A percentile compares a stretch with the other conserved stretches of the same genome.
phyloP scores from a whole-genome alignment of 1,140 invertebrate genomes.

The Dreissena polymorpha region DNA sequence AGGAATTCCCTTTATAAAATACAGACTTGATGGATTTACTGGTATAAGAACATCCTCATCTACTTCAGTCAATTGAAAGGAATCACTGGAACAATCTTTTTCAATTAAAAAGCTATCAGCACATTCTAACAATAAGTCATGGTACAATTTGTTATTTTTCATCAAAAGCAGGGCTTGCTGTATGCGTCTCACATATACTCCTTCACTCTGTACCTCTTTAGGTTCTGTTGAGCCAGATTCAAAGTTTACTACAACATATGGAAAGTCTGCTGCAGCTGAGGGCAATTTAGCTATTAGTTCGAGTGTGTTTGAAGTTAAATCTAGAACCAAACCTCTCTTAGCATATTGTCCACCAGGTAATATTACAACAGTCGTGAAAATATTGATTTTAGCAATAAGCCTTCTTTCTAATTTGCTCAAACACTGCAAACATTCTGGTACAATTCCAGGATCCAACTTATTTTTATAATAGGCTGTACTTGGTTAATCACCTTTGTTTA shows the following conservation, averaged over 20 bases:
- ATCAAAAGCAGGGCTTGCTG: slow-evolving; percentile 42
- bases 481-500: no score
- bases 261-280: background rate
- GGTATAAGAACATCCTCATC: slow-evolving; percentile 44
- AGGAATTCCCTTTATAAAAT: slow-evolving; percentile 12
- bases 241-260: slow-evolving; percentile 17
- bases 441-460: background rate
- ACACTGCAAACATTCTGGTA: background rate
- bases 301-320: slow-evolving; percentile 30
- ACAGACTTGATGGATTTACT: slow-evolving; percentile 26
- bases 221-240: no score
- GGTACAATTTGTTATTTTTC: slow-evolving; percentile 53
- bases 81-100: background rate
- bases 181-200: slow-evolving; percentile 8
- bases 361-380: slow-evolving; percentile 22
- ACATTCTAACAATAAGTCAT: slow-evolving; percentile 11
- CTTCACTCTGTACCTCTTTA: background rate
- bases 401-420: slow-evolving; percentile 21
- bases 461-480: no score
- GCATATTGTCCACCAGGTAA: slow-evolving; percentile 36
- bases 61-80: background rate
- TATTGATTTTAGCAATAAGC: slow-evolving; percentile 25
- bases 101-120: background rate
- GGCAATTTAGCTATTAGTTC: background rate
- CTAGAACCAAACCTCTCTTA: slow-evolving; percentile 27